A percentile compares a stretch with the other conserved stretches of the same genome.
Conservation (phyloP, 2,113 vertebrate species). For the Uria aalge region DNA sequence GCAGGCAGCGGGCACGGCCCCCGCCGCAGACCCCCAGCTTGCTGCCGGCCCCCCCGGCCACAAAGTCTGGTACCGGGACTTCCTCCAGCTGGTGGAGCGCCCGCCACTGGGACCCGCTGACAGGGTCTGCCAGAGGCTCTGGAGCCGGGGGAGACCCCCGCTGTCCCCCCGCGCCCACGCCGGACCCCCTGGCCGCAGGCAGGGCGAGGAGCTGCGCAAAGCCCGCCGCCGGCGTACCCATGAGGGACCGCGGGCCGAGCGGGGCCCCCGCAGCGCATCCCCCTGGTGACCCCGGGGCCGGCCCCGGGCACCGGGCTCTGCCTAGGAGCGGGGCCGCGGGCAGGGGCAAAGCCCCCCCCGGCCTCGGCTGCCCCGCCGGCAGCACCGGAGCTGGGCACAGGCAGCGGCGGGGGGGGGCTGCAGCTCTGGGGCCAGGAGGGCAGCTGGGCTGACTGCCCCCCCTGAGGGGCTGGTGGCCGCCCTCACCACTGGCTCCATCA, state of each 20-base stretch:
- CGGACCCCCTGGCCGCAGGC: constrained; percentile 77
- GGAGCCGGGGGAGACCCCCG: constrained; percentile 74
- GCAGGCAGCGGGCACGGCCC: constrained; percentile 60
- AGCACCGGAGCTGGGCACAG: background rate
- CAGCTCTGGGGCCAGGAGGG: background rate
- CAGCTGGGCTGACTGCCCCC: background rate
- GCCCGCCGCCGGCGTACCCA: constrained; percentile 88
- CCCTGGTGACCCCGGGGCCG: constrained; percentile 63
- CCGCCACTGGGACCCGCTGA: constrained; percentile 83
- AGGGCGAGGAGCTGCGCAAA: constrained; percentile 79
- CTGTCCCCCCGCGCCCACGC: constrained; percentile 9
- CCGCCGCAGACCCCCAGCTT: constrained; percentile 15
- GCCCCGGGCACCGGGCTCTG: background rate
- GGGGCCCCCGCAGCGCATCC: constrained; percentile 85
- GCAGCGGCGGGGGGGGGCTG: background rate
- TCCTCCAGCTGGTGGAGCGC: constrained; percentile 92
- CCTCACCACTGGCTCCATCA: background rate
- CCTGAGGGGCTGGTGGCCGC: background rate
- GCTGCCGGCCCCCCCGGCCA: constrained; percentile 56
- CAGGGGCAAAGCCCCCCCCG: background rate
- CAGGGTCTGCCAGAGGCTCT: constrained; percentile 87
- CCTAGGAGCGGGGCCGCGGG: background rate
- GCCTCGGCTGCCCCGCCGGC: background rate
- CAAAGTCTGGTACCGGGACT: constrained; percentile 94
- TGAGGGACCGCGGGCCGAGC: constrained; percentile 74